Evolutionary conservation across 2,888 invertebrate genomes (phyloP).

Genomic region (Mythimna pallens): DNA sequence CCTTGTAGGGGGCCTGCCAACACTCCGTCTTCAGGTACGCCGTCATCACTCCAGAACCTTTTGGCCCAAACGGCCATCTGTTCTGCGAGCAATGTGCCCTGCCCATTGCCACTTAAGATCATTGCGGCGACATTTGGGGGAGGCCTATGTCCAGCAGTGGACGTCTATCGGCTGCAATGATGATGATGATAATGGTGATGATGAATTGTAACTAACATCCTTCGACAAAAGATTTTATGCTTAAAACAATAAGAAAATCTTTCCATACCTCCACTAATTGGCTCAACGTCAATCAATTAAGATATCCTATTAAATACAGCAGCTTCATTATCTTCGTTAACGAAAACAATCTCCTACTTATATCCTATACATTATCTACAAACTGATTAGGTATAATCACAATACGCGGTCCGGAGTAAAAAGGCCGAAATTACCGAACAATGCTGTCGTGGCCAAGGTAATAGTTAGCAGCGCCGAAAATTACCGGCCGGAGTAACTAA

Average conservation of each 20-base stretch:
- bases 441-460: slow-evolving; percentile 56
- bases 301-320: slow-evolving; percentile 7
- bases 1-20: too few species aligned
- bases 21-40: too few species aligned
- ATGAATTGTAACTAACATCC: too few species aligned
- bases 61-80: too few species aligned
- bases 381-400: slow-evolving; percentile 41
- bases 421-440: slow-evolving; percentile 62
- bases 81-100: too few species aligned
- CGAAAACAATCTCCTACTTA: background rate
- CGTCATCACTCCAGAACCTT: too few species aligned
- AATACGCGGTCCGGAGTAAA: slow-evolving; percentile 50
- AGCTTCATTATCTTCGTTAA: slow-evolving; percentile 17
- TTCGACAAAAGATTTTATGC: too few species aligned
- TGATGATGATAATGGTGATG: too few species aligned
- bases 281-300: slow-evolving; percentile 14
- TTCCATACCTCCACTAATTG: background rate
- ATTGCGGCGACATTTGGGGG: too few species aligned
- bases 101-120: too few species aligned
- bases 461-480: slow-evolving; percentile 74
- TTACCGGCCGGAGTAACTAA: slow-evolving; percentile 72
- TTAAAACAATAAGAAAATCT: background rate
- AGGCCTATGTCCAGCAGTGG: too few species aligned
- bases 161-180: too few species aligned
- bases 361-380: background rate